Conservation (phyloP, 2,797 vertebrate species). For the Crypturellus tataupa region DNA sequence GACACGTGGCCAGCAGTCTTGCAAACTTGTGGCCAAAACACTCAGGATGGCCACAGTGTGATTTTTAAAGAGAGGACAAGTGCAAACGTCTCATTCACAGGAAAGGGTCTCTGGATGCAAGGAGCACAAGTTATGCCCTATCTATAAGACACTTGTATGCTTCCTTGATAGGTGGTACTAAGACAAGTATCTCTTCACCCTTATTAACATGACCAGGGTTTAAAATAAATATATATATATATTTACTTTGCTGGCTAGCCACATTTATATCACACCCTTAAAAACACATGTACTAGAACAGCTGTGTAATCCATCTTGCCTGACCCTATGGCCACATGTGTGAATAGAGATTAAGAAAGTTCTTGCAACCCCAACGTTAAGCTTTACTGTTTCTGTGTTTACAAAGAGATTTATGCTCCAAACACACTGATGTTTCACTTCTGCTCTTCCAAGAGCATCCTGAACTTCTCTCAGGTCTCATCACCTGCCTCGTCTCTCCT, state of each 20-base stretch:
- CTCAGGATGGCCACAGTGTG: neutral
- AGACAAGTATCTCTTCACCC: neutral
- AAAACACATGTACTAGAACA: neutral
- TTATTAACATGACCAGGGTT: neutral
- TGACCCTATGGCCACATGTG: neutral
- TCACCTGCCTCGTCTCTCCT: neutral
- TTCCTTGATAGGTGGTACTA: neutral
- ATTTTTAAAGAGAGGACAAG: neutral
- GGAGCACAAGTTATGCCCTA: neutral
- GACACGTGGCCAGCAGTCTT: neutral
- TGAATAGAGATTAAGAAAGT: neutral
- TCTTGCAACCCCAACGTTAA: neutral
- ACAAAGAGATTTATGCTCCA: neutral
- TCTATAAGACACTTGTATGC: fast-evolving
- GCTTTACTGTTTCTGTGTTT: neutral
- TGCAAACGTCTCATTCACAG: neutral
- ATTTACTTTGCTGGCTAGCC: neutral
- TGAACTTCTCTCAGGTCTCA: neutral
- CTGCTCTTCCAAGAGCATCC: neutral
- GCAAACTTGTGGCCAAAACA: neutral
- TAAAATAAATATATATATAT: no score
- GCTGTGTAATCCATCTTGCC: neutral
- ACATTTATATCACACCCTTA: neutral
- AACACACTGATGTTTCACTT: neutral
- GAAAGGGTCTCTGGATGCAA: neutral